These are phyloP conservation scores for Toxotes lorentzi DNA, from an alignment of 2,797 vertebrate species.

Conservation along the genomic window DNA sequence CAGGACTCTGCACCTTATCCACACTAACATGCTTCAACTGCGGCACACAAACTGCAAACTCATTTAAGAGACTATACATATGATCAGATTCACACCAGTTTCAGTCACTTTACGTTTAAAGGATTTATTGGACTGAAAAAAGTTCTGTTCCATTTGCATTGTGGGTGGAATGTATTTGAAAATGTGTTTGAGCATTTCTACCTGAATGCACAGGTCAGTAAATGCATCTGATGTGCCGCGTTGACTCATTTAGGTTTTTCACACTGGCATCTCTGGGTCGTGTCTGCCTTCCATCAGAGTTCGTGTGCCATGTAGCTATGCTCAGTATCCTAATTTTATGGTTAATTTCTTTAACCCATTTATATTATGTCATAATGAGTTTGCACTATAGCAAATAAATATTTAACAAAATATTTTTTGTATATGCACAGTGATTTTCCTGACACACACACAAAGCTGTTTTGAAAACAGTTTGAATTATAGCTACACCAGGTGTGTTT, in stretches of 20 bases:
- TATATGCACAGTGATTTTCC: not conserved
- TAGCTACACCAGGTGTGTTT: not conserved
- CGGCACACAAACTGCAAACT: slow-evolving; percentile 20
- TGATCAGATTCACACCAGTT: slow-evolving; percentile 15
- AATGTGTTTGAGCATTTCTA: not conserved
- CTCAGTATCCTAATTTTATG: slow-evolving; percentile 1
- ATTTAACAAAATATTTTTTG: slow-evolving; percentile 11
- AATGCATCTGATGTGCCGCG: not conserved
- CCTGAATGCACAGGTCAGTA: not conserved
- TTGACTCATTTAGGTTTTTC: slow-evolving; percentile 11
- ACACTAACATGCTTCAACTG: slow-evolving; percentile 21
- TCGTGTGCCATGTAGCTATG: slow-evolving; percentile 30
- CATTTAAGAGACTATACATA: slow-evolving; percentile 29
- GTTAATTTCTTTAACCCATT: slow-evolving; percentile 20
- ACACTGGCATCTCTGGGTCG: not conserved
- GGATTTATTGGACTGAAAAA: slow-evolving; percentile 7
- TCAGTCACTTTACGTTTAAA: not conserved
- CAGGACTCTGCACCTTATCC: slow-evolving; percentile 33
- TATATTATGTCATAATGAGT: slow-evolving; percentile 53
- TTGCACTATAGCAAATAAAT: slow-evolving; percentile 54
- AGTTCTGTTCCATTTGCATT: not conserved
- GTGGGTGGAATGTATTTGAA: slow-evolving; percentile 12
- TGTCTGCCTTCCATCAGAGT: slow-evolving; percentile 14
- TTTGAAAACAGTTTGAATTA: too few relatives aligned
- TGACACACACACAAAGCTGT: not conserved